Evolutionary conservation across 2,113 vertebrate species (phyloP), one percentile per base, ranked within the genome.

Genomic region (Jacana jacana): DNA sequence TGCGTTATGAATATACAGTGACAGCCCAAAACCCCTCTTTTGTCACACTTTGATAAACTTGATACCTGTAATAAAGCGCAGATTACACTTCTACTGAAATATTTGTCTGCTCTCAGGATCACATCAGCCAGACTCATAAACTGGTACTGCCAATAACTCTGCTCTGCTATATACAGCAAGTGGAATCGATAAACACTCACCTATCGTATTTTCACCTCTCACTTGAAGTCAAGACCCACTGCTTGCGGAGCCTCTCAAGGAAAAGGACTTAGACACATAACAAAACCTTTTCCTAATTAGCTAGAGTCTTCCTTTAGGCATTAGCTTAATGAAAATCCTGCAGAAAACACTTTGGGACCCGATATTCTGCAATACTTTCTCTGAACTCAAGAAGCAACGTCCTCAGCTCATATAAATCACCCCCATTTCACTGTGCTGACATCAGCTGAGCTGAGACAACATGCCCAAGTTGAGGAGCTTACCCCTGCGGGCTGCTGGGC

Each of bases 21-120:
- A 76, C 44, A 85, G 11, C 17, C n/a, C 3, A 52, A 65, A 95
- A 79, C 65, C 55, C 15, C 83, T 94, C 39, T 63, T 64, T 83
- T 70, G 37, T 71, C 75, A 70, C 37, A 57, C 42, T 88, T 94
- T 44, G 95, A 72, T 84, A 61, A 91, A 71, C 15, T 31, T 76
- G 65, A 66, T 76, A 88, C 60, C 25, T 91, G 33, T 81, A 91
- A 89, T 89, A 85, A 91, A 91, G 68, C 13, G 71, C 66, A 83
- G 54, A 33, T 82, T 76, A 69, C 46, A 73, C n/a, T 92, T 88
- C 65, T 76, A 60, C 68, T 86, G 85, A 78, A 91, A 81, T 10
- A 55, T 55, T 87, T 48, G 76, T 60, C 60, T 83, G 37, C 49
- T 92, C 55, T 51, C 44, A 84, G 48, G 30, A 68, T 81, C 27